Evolutionary conservation across 2,797 vertebrate genomes (phyloP).

Genomic region (Dermochelys coriacea): DNA sequence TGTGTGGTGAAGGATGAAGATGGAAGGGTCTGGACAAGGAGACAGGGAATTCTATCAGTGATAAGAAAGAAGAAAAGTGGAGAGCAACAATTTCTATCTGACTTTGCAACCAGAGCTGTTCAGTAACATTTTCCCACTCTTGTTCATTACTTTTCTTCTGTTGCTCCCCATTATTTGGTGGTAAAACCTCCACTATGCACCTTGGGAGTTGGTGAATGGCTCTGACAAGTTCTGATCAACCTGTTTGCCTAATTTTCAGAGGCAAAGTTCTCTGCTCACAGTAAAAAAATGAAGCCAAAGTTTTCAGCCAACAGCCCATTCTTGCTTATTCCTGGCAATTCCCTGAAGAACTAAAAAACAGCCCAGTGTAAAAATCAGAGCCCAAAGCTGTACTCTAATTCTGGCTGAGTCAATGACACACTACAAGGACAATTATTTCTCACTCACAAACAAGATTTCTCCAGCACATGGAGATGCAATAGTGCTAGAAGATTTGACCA

Average conservation of each 20-base stretch:
- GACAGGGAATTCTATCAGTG: not conserved
- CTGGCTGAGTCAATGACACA: not conserved
- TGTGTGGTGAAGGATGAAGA: not conserved
- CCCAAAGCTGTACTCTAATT: not conserved
- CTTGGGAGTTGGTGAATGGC: not conserved
- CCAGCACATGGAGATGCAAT: not conserved
- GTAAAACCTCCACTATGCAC: not conserved
- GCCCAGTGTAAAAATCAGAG: not conserved
- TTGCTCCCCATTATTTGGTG: not conserved
- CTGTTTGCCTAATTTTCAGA: not conserved
- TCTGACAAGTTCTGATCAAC: not conserved
- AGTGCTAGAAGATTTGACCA: not conserved
- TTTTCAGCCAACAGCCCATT: not conserved
- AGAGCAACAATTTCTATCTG: not conserved
- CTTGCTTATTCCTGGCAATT: not conserved
- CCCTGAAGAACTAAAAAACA: not conserved
- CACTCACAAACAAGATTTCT: rapidly evolving
- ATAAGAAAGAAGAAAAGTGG: not conserved
- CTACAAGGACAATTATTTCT: not conserved
- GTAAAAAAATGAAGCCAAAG: not conserved
- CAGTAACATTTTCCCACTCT: not conserved
- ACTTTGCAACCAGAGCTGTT: not conserved
- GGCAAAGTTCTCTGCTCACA: not conserved
- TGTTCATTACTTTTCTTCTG: not conserved
- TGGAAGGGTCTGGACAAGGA: rapidly evolving